Evolutionary conservation across 1,140 invertebrate genomes (phyloP), one percentile per base, ranked within the genome.

Genomic region (Drosophila ambigua): DNA sequence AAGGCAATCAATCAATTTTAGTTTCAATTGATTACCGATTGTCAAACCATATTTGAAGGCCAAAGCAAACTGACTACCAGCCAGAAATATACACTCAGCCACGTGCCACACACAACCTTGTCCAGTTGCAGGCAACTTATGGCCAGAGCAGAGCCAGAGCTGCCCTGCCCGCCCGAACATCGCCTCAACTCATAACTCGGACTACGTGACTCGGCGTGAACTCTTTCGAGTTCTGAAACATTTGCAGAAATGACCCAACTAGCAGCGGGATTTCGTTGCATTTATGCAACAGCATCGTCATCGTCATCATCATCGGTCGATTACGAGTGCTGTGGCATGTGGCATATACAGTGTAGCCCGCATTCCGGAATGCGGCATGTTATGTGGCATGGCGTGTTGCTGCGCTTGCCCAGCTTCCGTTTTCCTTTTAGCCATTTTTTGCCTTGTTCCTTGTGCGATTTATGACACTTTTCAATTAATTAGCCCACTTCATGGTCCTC

Each of bases 381-480:
- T 16, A 1, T 2, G 20, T 20, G 20, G 20, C 20, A 20, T 20
- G 20, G 20, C 20, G 20, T 13, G 28, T 26, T 13, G 41, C 35
- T 13, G 49, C n/a, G 4, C 13, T 64, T 64, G 61, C 23, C 31
- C 62, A 51, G 66, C 64, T 57, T 69, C 55, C 57, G 50, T 69
- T 39, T 28, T 23, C 16, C 16, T 23, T 23, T 23, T 4, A 0
- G 2, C 23, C 23, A 2, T 2, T 23, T 57, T 69, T 39, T 28
- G 13, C 4, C 35, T 39, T 39, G 2, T 39, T 39, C 35, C 11
- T 39, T 5, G 4, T 50, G 65, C 49, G 58, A 71, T 69, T 58
- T 58, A 71, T 71, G 65, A 45, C 55, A 52, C 63, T 69, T 28
- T 45, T 13, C 44, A 63, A 61, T 79, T 83, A 82, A 82, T 83